Percentiles rank a stretch among this genome's conserved stretches.
These are phyloP conservation scores for Procambarus virginalis DNA, from an alignment of 1,140 invertebrate species.

Conservation along the genomic window DNA sequence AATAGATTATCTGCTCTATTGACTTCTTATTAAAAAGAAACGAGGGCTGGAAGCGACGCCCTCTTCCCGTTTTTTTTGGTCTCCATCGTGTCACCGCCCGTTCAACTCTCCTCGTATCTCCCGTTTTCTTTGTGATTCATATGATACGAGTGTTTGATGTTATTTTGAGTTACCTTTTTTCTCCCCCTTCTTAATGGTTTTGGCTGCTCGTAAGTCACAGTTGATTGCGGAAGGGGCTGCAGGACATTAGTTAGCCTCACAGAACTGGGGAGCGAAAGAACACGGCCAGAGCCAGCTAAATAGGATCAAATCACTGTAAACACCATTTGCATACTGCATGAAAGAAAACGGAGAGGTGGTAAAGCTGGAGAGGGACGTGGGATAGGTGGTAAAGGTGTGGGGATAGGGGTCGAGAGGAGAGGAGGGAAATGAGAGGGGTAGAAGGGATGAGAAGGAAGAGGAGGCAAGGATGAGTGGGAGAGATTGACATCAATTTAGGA, in stretches of 20 bases:
- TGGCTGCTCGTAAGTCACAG: background rate
- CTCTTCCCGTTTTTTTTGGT: background rate
- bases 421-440: background rate
- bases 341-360: background rate
- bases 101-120: background rate
- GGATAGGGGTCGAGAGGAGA: background rate
- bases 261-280: no score
- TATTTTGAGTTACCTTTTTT: background rate
- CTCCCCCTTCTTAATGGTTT: background rate
- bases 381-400: background rate
- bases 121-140: constrained; percentile 29
- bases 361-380: background rate
- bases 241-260: no score
- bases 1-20: constrained; percentile 49
- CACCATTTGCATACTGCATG: background rate
- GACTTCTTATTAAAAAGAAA: constrained; percentile 20
- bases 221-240: background rate
- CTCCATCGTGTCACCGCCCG: background rate
- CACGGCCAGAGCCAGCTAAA: background rate
- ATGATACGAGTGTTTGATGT: constrained; percentile 31
- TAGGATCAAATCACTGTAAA: background rate
- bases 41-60: background rate
- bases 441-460: background rate
- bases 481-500: no score
- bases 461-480: background rate